Conservation (phyloP, 2,888 invertebrate genomes). For the Drosophila yooni region DNA sequence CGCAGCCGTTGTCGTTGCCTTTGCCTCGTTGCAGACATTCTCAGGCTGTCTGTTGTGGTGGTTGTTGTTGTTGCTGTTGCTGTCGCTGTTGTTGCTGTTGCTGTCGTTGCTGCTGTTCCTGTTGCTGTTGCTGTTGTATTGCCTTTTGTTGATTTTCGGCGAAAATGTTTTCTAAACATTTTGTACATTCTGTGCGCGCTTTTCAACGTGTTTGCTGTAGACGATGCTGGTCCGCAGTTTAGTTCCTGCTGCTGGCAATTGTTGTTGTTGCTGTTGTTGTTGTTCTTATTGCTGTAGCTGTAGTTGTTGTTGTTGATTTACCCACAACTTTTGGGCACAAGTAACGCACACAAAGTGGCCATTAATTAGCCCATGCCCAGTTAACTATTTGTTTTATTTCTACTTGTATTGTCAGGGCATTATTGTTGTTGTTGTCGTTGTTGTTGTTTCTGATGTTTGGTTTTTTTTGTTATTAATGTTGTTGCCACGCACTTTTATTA, state of each 20-base stretch:
- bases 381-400: slow-evolving; percentile 42
- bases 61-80: slow-evolving; percentile 23
- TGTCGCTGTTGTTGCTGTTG: slow-evolving; percentile 17
- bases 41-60: slow-evolving; percentile 60
- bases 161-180: slow-evolving; percentile 85
- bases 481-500: slow-evolving; percentile 57
- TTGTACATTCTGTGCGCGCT: slow-evolving; percentile 78
- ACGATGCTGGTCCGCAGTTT: slow-evolving; percentile 49
- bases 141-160: slow-evolving; percentile 81
- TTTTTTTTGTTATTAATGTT: slow-evolving; percentile 50
- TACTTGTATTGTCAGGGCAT: slow-evolving; percentile 38
- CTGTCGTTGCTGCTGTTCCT: slow-evolving; percentile 27
- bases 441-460: slow-evolving; percentile 51
- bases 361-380: slow-evolving; percentile 68
- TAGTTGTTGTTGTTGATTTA: slow-evolving; percentile 31
- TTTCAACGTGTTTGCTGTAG: slow-evolving; percentile 43
- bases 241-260: slow-evolving; percentile 28
- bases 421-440: slow-evolving; percentile 19
- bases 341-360: slow-evolving; percentile 44
- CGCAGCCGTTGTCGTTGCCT: slow-evolving; percentile 46
- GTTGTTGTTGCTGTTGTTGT: slow-evolving; percentile 14
- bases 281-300: background rate
- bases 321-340: slow-evolving; percentile 47
- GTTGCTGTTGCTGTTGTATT: slow-evolving; percentile 24
- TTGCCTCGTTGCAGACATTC: slow-evolving; percentile 67